Percentiles rank a stretch among this genome's conserved stretches.
phyloP scores from a whole-genome alignment of 2,113 vertebrate species.

The Beaufortia kweichowensis region DNA sequence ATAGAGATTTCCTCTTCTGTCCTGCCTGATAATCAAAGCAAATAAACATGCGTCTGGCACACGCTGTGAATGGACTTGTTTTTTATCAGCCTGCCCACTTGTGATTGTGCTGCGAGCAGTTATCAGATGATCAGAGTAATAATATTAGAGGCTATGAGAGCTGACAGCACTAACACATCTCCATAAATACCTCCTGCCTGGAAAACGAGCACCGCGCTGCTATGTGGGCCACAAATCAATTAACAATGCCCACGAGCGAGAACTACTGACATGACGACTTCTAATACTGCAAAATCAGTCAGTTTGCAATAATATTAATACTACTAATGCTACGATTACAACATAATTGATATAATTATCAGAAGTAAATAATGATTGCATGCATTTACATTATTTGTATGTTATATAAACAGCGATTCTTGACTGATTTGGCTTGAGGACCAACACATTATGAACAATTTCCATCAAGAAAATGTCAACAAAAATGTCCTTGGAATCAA shows the following conservation, averaged over 20 bases:
- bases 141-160: conserved; percentile 33
- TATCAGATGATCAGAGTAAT: conserved; percentile 45
- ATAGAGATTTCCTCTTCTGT: background rate
- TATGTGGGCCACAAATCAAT: conserved; percentile 57
- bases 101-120: conserved; percentile 17
- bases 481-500: too few species aligned
- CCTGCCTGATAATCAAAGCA: conserved; percentile 8
- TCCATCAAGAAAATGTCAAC: too few species aligned
- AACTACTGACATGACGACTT: conserved; percentile 27
- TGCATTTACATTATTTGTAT: background rate
- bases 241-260: conserved; percentile 46
- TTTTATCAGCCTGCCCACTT: conserved; percentile 15
- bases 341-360: background rate
- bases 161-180: conserved; percentile 58
- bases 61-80: background rate
- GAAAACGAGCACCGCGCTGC: conserved; percentile 47
- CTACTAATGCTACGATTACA: background rate
- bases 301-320: background rate
- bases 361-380: too few species aligned
- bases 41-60: background rate
- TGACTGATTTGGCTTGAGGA: too few species aligned
- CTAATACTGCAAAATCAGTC: conserved; percentile 15
- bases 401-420: too few species aligned
- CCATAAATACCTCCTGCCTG: conserved; percentile 59
- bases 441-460: too few species aligned